phyloP scores from a whole-genome alignment of 2,113 vertebrate genomes.

The Rhizomys pruinosus region DNA sequence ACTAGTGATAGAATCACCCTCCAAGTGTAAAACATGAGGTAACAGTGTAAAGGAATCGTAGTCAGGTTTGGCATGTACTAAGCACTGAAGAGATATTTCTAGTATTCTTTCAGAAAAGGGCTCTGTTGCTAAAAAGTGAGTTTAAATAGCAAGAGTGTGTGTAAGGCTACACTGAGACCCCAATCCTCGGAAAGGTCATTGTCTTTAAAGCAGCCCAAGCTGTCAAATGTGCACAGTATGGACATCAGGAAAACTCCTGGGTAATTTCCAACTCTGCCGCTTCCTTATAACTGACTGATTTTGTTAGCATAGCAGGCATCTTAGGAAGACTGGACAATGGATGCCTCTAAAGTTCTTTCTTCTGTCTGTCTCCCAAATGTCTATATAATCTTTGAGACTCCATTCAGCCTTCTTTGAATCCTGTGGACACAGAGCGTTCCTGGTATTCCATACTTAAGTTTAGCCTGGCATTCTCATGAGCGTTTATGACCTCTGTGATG shows the following conservation, averaged over 20 bases:
- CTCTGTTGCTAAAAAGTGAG: background rate
- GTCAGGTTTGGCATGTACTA: background rate
- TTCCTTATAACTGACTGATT: background rate
- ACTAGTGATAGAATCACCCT: background rate
- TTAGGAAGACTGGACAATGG: background rate
- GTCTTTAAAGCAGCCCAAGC: fast-evolving
- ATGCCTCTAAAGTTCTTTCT: background rate
- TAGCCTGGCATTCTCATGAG: background rate
- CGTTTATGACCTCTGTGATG: background rate
- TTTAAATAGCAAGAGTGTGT: background rate
- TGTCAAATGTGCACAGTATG: background rate
- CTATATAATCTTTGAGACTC: background rate
- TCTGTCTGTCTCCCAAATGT: constrained; percentile 10
- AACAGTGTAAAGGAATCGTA: background rate
- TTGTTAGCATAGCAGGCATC: background rate
- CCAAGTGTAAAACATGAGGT: background rate
- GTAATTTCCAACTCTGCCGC: constrained; percentile 1
- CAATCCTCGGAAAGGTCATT: background rate
- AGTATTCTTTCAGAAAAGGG: constrained; percentile 4
- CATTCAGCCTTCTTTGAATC: background rate
- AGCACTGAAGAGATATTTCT: background rate
- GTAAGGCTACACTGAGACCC: background rate
- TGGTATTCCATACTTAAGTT: background rate
- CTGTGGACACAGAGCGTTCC: background rate
- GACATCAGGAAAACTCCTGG: background rate